Percentiles rank a stretch among this genome's conserved stretches.
These are phyloP conservation scores for Dasypolia templi DNA, from an alignment of 2,888 invertebrate genomes.

Conservation along the genomic window DNA sequence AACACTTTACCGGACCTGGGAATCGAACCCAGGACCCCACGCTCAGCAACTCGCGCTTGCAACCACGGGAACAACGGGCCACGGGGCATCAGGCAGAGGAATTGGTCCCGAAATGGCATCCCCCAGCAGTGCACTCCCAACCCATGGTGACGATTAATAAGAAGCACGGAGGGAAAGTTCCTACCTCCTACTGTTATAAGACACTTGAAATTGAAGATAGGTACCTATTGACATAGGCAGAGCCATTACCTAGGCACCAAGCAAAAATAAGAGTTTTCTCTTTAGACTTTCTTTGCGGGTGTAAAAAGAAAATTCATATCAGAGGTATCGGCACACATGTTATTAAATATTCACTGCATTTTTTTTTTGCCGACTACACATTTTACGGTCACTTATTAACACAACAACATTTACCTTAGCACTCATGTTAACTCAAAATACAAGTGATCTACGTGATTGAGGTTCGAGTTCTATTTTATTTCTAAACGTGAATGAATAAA, in stretches of 20 bases:
- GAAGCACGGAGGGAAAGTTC: background rate
- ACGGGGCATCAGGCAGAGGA: too few species aligned
- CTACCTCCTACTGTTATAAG: background rate
- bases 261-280: background rate
- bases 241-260: background rate
- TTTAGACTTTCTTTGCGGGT: background rate
- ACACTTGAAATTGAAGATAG: background rate
- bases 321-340: background rate
- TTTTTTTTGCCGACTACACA: background rate
- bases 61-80: too few species aligned
- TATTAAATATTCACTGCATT: background rate
- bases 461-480: conserved; percentile 64
- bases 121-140: background rate
- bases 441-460: conserved; percentile 57
- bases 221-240: background rate
- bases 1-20: too few species aligned
- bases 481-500: conserved; percentile 75
- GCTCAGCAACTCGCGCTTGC: too few species aligned
- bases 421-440: conserved; percentile 66
- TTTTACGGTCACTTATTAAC: background rate
- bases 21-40: too few species aligned
- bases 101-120: background rate
- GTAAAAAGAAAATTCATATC: background rate
- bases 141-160: background rate
- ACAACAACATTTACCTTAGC: conserved; percentile 69